Base-by-base conservation (phyloP, 2,888 invertebrate species). In the Mythimna pallens region DNA sequence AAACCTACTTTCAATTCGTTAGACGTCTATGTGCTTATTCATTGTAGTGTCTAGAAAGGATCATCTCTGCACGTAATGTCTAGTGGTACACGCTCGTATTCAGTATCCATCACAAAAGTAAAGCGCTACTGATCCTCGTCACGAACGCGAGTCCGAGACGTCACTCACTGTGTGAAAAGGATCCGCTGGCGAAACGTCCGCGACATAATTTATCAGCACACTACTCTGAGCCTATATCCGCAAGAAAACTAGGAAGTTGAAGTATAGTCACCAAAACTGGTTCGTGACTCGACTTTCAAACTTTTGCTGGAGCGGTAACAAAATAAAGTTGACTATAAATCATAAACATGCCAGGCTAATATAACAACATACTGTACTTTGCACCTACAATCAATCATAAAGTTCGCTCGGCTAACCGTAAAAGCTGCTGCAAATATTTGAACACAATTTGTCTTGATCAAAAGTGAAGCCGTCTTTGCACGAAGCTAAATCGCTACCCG, bases 391-490 rank as follows among this genome's bases (percentile, higher is more conserved):
- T 84, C 80, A 80, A 86, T 86, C 86, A 85, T 71, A 43, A 76
- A 81, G 47, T 82, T 86, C 63, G 67, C 67, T 73, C 72, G 73
- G 65, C 69, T 73, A 70, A 61, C 65, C 62, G 70, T 71, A 71
- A 78, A 81, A 77, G 74, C 73, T 72, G 50, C 62, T 71, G 72
- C 66, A 73, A 77, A 76, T 77, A 80, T 84, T 82, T 80, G 65
- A 78, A 74, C 64, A 81, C 75, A 75, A 84, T 85, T 81, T 81
- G 73, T 85, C 76, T 76, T 86, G 79, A 84, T 84, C 79, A 86
- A 61, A 81, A 73, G 40, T 66, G 61, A 70, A 75, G 68, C 67
- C 57, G 59, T 65, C 64, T 78, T 74, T 40, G 62, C 47, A 59
- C 40, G 54, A 65, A 81, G 69, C 54, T 52, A 70, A 65, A 55